These are phyloP conservation scores for Ophthalmolycus amberensis DNA, from an alignment of 2,113 vertebrate genomes.

Conservation along the genomic window DNA sequence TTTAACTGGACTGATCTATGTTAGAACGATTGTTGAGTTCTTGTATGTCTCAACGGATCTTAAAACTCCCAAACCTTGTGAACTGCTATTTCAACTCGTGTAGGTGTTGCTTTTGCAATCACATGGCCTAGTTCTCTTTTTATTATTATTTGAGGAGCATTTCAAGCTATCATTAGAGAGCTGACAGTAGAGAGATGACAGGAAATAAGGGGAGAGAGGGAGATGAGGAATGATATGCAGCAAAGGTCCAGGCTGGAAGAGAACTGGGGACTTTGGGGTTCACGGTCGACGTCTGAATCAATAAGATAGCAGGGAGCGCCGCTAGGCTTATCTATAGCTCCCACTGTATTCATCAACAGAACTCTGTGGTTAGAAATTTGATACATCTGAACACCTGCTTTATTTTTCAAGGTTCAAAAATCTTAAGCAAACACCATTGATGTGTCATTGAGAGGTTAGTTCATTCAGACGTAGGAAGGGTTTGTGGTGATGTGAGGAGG, in stretches of 20 bases:
- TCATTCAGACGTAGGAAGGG: neutral
- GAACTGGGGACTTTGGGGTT: too few species aligned
- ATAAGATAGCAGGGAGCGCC: neutral
- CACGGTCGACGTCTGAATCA: neutral
- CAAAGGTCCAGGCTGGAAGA: neutral
- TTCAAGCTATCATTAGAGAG: conserved; percentile 1
- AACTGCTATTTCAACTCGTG: neutral
- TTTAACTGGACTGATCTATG: neutral
- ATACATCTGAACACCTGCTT: neutral
- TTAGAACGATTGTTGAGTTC: neutral
- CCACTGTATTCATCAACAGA: neutral
- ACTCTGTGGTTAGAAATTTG: neutral
- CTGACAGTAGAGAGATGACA: neutral
- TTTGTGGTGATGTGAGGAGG: neutral
- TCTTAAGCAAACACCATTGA: neutral
- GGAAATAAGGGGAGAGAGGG: neutral
- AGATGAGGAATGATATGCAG: neutral
- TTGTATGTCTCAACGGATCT: neutral
- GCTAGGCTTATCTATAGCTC: neutral
- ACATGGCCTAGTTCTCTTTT: neutral
- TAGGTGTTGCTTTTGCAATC: neutral
- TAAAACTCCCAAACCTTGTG: neutral
- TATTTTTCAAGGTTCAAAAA: neutral
- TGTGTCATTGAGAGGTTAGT: neutral
- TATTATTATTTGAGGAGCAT: neutral